phyloP scores from a whole-genome alignment of 2,113 vertebrate species.

The Paramisgurnus dabryanus region DNA sequence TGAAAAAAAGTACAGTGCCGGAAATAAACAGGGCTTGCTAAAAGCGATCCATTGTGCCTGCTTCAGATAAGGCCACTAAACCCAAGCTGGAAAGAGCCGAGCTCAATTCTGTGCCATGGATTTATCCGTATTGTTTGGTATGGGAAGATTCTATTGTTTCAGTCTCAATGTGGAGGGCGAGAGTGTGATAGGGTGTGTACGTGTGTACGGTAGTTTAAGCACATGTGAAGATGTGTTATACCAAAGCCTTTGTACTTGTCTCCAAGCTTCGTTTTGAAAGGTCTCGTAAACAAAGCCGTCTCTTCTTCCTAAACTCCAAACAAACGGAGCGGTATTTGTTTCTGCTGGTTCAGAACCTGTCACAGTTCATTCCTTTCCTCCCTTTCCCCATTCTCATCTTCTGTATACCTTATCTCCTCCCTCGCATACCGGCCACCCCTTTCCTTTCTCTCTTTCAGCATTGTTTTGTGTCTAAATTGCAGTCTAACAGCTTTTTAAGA shows the following conservation, averaged over 20 bases:
- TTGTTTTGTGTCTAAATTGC: slow-evolving; percentile 75
- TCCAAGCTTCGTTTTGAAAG: slow-evolving; percentile 19
- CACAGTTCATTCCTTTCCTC: slow-evolving; percentile 48
- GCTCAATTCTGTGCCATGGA: slow-evolving; percentile 76
- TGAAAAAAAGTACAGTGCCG: slow-evolving; percentile 69
- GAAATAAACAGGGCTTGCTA: slow-evolving; percentile 75
- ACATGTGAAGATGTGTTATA: slow-evolving; percentile 58
- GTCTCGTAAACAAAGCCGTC: slow-evolving; percentile 32
- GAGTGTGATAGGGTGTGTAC: slow-evolving; percentile 31
- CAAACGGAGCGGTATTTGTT: slow-evolving; percentile 41
- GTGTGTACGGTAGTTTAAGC: slow-evolving; percentile 45
- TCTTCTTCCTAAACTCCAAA: slow-evolving; percentile 19
- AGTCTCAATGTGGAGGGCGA: slow-evolving; percentile 53
- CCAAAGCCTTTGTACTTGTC: slow-evolving; percentile 34
- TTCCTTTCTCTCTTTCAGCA: slow-evolving; percentile 60
- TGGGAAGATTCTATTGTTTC: slow-evolving; percentile 73
- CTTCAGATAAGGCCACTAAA: slow-evolving; percentile 79
- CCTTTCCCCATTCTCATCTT: slow-evolving; percentile 15
- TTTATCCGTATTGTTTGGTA: slow-evolving; percentile 78
- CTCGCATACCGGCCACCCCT: neutral
- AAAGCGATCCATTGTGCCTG: slow-evolving; percentile 78
- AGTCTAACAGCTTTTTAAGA: slow-evolving; percentile 78
- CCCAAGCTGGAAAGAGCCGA: slow-evolving; percentile 71
- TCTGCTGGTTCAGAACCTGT: slow-evolving; percentile 29
- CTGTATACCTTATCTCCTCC: slow-evolving; percentile 34